phyloP scores from a whole-genome alignment of 2,888 invertebrate species.

The Phalera bucephala region DNA sequence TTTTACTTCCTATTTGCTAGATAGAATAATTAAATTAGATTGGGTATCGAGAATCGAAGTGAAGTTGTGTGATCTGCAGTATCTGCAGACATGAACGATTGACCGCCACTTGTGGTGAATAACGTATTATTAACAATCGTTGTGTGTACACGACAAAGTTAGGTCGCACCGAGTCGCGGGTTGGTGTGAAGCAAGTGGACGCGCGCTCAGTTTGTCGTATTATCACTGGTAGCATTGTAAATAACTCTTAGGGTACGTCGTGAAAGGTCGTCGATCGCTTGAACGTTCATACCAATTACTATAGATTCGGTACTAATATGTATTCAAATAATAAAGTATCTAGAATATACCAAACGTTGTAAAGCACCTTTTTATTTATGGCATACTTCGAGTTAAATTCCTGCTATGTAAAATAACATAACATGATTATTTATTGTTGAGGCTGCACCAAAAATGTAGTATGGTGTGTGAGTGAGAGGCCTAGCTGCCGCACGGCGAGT shows the following conservation, averaged over 20 bases:
- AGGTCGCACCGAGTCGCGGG: constrained; percentile 5
- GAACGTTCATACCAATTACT: constrained; percentile 21
- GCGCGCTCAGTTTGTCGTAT: constrained; percentile 17
- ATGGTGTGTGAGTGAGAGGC: constrained; percentile 31
- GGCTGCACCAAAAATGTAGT: constrained; percentile 53
- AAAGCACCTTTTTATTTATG: constrained; percentile 50
- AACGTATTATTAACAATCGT: constrained; percentile 23
- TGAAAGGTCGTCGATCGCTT: constrained; percentile 26
- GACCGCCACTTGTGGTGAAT: constrained; percentile 41
- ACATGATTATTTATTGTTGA: constrained; percentile 57
- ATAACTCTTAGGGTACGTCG: constrained; percentile 29
- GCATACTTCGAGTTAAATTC: constrained; percentile 49
- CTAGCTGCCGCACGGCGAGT: constrained; percentile 23
- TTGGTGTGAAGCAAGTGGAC: constrained; percentile 5
- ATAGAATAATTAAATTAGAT: constrained; percentile 82
- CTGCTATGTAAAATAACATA: constrained; percentile 47
- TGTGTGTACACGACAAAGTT: constrained; percentile 12
- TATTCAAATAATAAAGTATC: constrained; percentile 38
- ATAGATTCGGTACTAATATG: constrained; percentile 29
- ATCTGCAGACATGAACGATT: constrained; percentile 45
- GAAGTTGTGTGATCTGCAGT: constrained; percentile 68
- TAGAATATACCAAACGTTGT: constrained; percentile 32
- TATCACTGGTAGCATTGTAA: constrained; percentile 37
- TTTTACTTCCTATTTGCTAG: constrained; percentile 82
- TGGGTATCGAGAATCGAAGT: constrained; percentile 65